These are phyloP conservation scores for Mnemiopsis leidyi DNA, from an alignment of 37 sponge, comb jelly and placozoan genomes.

Conservation along the genomic window DNA sequence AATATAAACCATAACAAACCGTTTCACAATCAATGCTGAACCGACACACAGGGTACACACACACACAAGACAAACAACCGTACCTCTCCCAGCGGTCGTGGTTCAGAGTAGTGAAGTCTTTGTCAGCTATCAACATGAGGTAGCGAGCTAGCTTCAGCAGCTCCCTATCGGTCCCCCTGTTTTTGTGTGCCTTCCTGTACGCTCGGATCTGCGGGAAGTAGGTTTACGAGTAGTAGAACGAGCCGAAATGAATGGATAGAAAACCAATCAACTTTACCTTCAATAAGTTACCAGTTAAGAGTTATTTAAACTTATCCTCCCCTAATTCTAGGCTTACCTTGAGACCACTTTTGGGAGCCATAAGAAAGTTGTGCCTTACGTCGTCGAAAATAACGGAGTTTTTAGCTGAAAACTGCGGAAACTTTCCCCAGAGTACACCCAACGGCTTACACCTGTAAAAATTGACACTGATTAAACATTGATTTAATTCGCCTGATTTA, in stretches of 20 bases:
- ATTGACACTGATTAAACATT: too few species aligned
- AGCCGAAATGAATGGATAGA: too few species aligned
- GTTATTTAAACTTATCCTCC: too few species aligned
- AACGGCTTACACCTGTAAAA: conserved; percentile 63
- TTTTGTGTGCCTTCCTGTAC: conserved; percentile 63
- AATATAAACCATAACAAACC: too few species aligned
- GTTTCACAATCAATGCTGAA: too few species aligned
- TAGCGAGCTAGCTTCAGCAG: conserved; percentile 65
- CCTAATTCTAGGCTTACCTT: too few species aligned
- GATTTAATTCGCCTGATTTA: too few species aligned
- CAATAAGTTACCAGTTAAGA: too few species aligned
- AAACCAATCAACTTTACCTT: too few species aligned
- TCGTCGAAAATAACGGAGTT: conserved; percentile 68
- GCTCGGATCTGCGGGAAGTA: conserved; percentile 65
- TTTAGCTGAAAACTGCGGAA: conserved; percentile 35
- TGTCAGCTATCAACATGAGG: conserved; percentile 46
- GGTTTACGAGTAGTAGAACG: too few species aligned
- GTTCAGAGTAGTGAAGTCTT: conserved; percentile 63
- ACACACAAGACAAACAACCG: conserved; percentile 34
- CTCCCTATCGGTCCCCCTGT: conserved; percentile 67
- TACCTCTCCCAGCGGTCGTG: conserved; percentile 68
- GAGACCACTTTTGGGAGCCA: conserved; percentile 66
- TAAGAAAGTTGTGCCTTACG: conserved; percentile 67
- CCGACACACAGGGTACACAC: too few species aligned
- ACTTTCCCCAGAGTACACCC: conserved; percentile 68